These are phyloP conservation scores for Lasioglossum leucozonium DNA, from an alignment of 2,888 invertebrate genomes.

Conservation along the genomic window DNA sequence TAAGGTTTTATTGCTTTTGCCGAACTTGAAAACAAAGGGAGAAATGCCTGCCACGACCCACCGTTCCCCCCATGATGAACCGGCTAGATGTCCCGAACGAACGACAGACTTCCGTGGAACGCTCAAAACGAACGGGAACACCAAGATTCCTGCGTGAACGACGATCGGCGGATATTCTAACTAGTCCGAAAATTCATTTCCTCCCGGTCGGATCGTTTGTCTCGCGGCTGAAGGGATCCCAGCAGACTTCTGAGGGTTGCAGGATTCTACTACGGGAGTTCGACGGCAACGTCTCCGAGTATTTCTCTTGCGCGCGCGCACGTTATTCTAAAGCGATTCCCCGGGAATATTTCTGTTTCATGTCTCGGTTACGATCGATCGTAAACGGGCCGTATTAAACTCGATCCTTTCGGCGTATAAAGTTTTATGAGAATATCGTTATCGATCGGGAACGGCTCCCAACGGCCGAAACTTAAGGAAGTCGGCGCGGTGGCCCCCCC, in stretches of 20 bases:
- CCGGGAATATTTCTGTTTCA: conserved; percentile 12
- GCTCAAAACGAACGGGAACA: neutral
- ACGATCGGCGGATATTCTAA: conserved; percentile 26
- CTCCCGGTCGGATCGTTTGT: conserved; percentile 2
- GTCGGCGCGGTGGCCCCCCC: too few relatives aligned
- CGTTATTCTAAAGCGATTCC: neutral
- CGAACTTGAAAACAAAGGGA: conserved; percentile 66
- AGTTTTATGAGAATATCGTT: conserved; percentile 26
- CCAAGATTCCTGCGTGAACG: conserved; percentile 6
- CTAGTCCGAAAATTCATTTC: conserved; percentile 37
- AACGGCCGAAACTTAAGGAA: conserved; percentile 12
- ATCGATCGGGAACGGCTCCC: conserved; percentile 27
- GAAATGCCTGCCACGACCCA: conserved; percentile 48
- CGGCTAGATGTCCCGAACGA: neutral
- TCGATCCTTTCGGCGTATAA: conserved; percentile 17
- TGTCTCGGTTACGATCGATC: conserved; percentile 10
- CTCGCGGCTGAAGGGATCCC: neutral
- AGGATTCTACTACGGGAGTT: neutral
- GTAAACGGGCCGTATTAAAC: conserved; percentile 20
- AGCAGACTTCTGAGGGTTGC: neutral
- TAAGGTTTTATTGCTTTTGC: conserved; percentile 77
- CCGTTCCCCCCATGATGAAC: conserved; percentile 12
- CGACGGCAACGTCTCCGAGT: neutral
- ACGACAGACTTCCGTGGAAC: conserved; percentile 42
- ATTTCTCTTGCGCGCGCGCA: neutral